These are phyloP conservation scores for Turdus rufiventris DNA, from an alignment of 2,113 vertebrate species.

Conservation along the genomic window DNA sequence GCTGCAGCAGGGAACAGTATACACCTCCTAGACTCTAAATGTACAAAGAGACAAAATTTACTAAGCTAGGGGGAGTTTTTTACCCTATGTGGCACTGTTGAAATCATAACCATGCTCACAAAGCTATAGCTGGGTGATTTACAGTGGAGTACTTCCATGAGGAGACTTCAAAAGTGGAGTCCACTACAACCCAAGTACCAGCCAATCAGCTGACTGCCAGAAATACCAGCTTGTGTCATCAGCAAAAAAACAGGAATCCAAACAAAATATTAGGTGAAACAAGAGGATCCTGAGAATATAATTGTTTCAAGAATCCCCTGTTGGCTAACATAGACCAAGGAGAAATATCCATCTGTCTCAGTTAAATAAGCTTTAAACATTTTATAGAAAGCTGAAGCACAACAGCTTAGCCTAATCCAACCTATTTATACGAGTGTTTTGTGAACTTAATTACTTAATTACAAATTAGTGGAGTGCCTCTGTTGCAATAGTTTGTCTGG, in stretches of 20 bases:
- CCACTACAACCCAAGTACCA: neutral
- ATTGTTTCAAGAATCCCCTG: neutral
- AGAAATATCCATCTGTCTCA: neutral
- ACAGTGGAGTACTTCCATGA: neutral
- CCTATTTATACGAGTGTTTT: neutral
- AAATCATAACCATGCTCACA: neutral
- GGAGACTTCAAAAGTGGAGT: neutral
- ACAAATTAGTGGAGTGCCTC: neutral
- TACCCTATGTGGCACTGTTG: neutral
- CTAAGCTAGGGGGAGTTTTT: neutral
- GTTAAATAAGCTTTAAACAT: neutral
- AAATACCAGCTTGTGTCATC: neutral
- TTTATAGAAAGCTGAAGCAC: neutral
- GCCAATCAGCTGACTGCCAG: neutral
- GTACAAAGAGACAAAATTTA: neutral
- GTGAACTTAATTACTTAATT: slow-evolving; percentile 11
- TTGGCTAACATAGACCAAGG: neutral
- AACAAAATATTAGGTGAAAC: slow-evolving; percentile 1
- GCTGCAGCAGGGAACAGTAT: neutral
- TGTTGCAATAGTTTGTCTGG: neutral
- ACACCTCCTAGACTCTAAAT: neutral
- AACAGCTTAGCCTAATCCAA: neutral
- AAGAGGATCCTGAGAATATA: neutral
- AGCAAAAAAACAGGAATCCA: neutral
- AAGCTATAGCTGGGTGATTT: neutral